Evolutionary conservation across 2,888 invertebrate species (phyloP).

Genomic region (Nebria salina): DNA sequence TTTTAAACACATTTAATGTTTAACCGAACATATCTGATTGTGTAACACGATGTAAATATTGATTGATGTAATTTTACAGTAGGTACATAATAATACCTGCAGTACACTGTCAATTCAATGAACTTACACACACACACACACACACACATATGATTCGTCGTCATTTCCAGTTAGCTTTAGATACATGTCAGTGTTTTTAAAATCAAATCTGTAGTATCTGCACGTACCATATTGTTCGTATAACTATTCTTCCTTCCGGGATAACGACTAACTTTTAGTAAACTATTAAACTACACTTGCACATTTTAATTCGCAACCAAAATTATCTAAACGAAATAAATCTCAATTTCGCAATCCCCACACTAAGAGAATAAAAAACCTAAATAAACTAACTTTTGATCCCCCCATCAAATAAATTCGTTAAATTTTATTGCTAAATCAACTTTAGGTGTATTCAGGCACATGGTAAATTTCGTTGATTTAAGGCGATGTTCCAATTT

Average conservation of each 20-base stretch:
- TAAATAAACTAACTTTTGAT: too few relatives aligned
- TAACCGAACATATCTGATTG: not conserved
- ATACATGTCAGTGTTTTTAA: not conserved
- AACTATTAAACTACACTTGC: not conserved
- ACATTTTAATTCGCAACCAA: not conserved
- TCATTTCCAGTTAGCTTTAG: not conserved
- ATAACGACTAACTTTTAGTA: not conserved
- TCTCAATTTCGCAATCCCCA: too few relatives aligned
- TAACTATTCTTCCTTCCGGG: not conserved
- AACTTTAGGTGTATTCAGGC: too few relatives aligned
- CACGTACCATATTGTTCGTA: not conserved
- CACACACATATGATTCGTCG: not conserved
- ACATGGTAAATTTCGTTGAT: too few relatives aligned
- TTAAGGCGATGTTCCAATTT: too few relatives aligned
- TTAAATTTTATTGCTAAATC: too few relatives aligned
- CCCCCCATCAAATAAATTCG: too few relatives aligned
- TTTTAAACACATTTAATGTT: too few relatives aligned
- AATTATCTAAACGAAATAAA: too few relatives aligned
- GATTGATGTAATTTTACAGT: not conserved
- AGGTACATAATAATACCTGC: not conserved
- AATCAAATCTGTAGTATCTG: not conserved
- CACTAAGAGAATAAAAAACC: too few relatives aligned
- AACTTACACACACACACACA: not conserved
- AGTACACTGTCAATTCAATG: not conserved
- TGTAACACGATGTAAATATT: constrained; percentile 1